Conservation (phyloP, 2,888 invertebrate genomes). For the Brachyptera putata region DNA sequence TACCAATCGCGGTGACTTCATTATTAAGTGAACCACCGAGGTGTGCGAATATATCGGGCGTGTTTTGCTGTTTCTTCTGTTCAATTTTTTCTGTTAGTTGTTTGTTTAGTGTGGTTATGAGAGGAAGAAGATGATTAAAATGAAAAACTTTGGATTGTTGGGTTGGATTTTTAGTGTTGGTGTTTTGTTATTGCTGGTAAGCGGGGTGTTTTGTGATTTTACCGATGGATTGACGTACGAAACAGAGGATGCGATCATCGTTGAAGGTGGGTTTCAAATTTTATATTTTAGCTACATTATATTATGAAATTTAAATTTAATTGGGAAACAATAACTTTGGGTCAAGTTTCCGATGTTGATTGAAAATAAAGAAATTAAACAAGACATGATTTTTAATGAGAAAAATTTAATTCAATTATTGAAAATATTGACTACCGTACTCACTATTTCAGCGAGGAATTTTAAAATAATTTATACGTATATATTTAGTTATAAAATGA, state of each 20-base stretch:
- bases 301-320: too few species aligned
- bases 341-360: too few species aligned
- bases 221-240: slow-evolving; percentile 7
- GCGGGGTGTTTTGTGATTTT: not conserved
- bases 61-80: not conserved
- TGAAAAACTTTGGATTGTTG: slow-evolving; percentile 1
- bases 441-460: too few species aligned
- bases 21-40: not conserved
- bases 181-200: not conserved
- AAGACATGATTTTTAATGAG: too few species aligned
- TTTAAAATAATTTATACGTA: too few species aligned
- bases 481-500: too few species aligned
- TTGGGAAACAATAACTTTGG: too few species aligned
- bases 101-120: not conserved
- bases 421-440: too few species aligned
- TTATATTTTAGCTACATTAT: too few species aligned
- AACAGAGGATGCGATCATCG: slow-evolving; percentile 11
- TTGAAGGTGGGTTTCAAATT: slow-evolving; percentile 16
- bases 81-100: not conserved
- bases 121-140: slow-evolving; percentile 5
- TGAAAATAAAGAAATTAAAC: too few species aligned
- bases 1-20: not conserved
- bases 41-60: not conserved
- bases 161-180: slow-evolving; percentile 6
- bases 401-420: too few species aligned